These are phyloP conservation scores for Caenorhabditis sp. DNA, from an alignment of 2,888 invertebrate species.

Conservation along the genomic window DNA sequence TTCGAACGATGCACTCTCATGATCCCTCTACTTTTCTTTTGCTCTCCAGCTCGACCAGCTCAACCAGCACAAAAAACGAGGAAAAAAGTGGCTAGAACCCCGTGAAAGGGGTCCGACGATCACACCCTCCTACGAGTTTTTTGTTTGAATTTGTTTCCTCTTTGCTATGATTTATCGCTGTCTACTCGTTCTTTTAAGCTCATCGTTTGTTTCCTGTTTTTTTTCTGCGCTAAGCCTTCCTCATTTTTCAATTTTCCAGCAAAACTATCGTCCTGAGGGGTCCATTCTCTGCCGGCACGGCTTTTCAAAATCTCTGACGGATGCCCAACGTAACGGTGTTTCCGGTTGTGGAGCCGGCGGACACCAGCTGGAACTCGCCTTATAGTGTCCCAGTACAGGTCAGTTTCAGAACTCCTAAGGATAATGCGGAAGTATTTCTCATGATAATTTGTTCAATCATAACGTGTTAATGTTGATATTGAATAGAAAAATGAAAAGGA, in stretches of 20 bases:
- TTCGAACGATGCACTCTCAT: constrained; percentile 37
- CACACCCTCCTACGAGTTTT: neutral
- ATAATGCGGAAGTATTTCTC: constrained; percentile 16
- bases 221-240: constrained; percentile 6
- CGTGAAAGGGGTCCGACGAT: constrained; percentile 3
- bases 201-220: constrained; percentile 13
- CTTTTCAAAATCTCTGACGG: constrained; percentile 7
- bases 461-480: constrained; percentile 15
- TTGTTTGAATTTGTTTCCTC: constrained; percentile 7
- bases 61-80: constrained; percentile 12
- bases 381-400: constrained; percentile 73
- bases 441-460: neutral
- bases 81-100: constrained; percentile 9
- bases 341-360: constrained; percentile 37
- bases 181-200: constrained; percentile 24
- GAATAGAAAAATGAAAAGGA: too few species aligned
- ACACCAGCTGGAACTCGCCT: constrained; percentile 73
- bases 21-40: constrained; percentile 22
- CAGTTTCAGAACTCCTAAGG: neutral
- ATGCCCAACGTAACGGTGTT: constrained; percentile 56
- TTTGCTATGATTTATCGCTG: constrained; percentile 49
- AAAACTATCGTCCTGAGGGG: constrained; percentile 7
- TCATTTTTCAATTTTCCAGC: constrained; percentile 20
- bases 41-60: too few species aligned
- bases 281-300: constrained; percentile 5